These are phyloP conservation scores for Eulacestoma nigropectus DNA, from an alignment of 2,113 vertebrate genomes.

Conservation along the genomic window DNA sequence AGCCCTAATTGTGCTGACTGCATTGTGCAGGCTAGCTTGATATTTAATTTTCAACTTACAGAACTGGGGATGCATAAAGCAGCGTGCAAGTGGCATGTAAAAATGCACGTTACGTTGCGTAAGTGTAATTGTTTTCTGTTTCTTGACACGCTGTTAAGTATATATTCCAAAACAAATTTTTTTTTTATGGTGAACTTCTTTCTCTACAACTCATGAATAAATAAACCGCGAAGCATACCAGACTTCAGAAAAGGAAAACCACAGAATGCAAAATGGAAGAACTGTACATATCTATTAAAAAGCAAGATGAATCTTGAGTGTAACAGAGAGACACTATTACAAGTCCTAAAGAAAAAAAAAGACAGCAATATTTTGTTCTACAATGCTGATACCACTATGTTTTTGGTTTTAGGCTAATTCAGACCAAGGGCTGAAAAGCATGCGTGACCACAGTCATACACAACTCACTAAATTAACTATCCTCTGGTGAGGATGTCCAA, in stretches of 20 bases:
- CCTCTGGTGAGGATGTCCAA: neutral
- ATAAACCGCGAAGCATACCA: neutral
- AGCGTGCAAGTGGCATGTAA: neutral
- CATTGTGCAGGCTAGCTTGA: neutral
- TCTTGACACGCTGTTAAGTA: neutral
- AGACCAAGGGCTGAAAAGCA: neutral
- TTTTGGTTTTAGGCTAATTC: neutral
- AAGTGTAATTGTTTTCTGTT: neutral
- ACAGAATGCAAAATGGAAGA: slow-evolving; percentile 9
- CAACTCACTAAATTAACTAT: neutral
- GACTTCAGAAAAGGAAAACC: slow-evolving; percentile 18
- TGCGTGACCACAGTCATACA: neutral
- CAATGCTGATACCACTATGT: neutral
- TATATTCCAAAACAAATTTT: neutral
- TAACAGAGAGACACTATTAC: neutral
- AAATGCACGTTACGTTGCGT: neutral
- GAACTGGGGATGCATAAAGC: neutral
- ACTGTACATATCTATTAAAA: neutral
- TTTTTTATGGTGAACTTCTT: neutral
- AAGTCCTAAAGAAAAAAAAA: neutral
- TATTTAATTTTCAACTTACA: neutral
- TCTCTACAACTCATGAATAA: slow-evolving; percentile 14
- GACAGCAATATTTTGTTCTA: neutral
- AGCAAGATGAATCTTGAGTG: neutral
- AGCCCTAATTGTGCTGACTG: neutral